A percentile compares a stretch with the other conserved stretches of the same genome.
Evolutionary conservation across 2,888 invertebrate species (phyloP).

Genomic region (Biston stratarius): DNA sequence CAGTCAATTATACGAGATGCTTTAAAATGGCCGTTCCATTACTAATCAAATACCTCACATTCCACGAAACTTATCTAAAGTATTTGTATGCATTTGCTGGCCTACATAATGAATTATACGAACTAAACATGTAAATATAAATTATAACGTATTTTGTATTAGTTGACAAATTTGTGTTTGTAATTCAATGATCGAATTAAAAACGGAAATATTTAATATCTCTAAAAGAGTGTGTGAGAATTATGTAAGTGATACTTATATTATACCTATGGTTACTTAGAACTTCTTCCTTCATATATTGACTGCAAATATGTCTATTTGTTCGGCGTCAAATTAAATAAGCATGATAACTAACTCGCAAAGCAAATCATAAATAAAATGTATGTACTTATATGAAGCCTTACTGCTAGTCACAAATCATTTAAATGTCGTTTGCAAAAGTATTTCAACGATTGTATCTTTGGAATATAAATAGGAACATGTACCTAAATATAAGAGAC

Average conservation of each 20-base stretch:
- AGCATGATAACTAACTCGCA: neutral
- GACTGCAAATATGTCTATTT: neutral
- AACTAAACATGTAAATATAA: slow-evolving; percentile 2
- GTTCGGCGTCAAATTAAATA: too few relatives aligned
- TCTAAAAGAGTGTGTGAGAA: neutral
- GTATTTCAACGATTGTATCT: neutral
- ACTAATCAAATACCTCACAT: slow-evolving; percentile 41
- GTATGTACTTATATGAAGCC: neutral
- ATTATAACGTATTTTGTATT: neutral
- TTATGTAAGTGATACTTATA: neutral
- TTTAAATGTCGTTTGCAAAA: neutral
- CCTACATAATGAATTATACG: slow-evolving; percentile 27
- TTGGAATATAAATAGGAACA: neutral
- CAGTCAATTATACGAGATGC: slow-evolving; percentile 59
- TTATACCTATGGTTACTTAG: neutral
- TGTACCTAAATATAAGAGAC: neutral
- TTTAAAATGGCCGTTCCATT: slow-evolving; percentile 54
- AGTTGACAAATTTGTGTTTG: neutral
- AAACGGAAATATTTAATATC: neutral
- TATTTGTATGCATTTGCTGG: slow-evolving; percentile 25
- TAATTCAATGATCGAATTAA: neutral
- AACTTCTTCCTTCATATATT: neutral
- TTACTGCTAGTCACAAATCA: slow-evolving; percentile 1
- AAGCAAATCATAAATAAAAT: neutral
- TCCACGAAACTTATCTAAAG: slow-evolving; percentile 31